Base-by-base conservation (phyloP, 2,113 vertebrate genomes). In the Pycnonotus jocosus region DNA sequence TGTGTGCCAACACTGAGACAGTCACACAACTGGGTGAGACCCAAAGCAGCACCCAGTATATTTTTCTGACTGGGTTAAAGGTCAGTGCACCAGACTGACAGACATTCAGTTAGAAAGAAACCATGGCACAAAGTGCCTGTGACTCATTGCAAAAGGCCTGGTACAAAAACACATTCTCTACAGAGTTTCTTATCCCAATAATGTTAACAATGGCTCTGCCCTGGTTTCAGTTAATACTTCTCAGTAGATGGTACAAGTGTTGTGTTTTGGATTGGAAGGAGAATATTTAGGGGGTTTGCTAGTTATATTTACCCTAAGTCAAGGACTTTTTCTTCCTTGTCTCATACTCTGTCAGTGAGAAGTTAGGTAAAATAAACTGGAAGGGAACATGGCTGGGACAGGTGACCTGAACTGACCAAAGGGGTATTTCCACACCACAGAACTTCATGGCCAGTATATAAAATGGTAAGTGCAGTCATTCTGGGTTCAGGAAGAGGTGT, bases 91-190 rank as follows among this genome's bases (percentile, higher is more conserved):
- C 33, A 83, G 92, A 25, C 16, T 25, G 23, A 37, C 31, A 77
- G 15, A 37, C 25, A 30, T 35, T 33, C 0, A 0, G 16, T 30
- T 33, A 47, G 9, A 62, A 8, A 77, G 12, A 73, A 87, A 69
- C 12, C 30, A 33, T 1, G 6, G 24, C 27, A 80, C 17, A 15
- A 69, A 82, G 61, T 35, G 48, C 38, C 27, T 3, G 7, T 48
- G 30, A 82, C 31, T 20, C 33, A 45, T 2, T 20, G 15, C 21
- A 65, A 33, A 13, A 28, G 9, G 9, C 7, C 16, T 62, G n/a
- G 16, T 27, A 40, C 11, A 23, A 42, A 31, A 72, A 44, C 0
- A 2, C 8, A 9, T 68, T 56, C 69, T 65, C 20, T 22, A 27
- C 35, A 22, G 70, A 88, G n/a, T 15, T 45, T 65, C 35, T 83